Evolutionary conservation across 1,140 invertebrate genomes (phyloP).

Genomic region (Zaprionus inermis): DNA sequence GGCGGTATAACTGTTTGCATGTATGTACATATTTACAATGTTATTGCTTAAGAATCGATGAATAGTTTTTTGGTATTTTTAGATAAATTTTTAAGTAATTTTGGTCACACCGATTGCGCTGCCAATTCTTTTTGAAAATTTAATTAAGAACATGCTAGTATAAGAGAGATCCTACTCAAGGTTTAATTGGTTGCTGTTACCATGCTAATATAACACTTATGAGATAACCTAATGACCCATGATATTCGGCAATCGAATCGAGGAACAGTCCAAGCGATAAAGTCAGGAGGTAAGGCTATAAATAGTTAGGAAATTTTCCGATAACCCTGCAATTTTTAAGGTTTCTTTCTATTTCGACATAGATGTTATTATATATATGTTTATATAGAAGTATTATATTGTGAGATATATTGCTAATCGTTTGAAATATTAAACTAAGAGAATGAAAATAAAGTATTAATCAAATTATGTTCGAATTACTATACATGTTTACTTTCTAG

Average conservation of each 20-base stretch:
- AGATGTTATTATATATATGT: background rate
- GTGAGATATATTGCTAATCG: background rate
- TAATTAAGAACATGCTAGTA: background rate
- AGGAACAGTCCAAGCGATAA: too few relatives aligned
- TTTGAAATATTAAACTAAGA: background rate
- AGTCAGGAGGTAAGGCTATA: background rate
- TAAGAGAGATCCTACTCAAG: background rate
- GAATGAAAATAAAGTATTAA: background rate
- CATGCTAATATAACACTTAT: background rate
- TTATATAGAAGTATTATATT: background rate
- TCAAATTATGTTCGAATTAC: background rate
- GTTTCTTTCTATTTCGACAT: background rate
- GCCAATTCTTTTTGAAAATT: background rate
- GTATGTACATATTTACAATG: constrained; percentile 7
- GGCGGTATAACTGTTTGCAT: background rate
- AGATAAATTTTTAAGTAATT: too few relatives aligned
- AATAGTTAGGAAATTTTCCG: background rate
- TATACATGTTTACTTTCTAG: background rate
- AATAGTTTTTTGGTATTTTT: background rate
- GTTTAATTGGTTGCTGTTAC: background rate
- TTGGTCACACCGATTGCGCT: background rate
- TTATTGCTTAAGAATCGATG: background rate
- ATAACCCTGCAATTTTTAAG: background rate
- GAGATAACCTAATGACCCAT: background rate
- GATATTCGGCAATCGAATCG: background rate